Evolutionary conservation across 2,888 invertebrate species (phyloP).

Genomic region (Rhogogaster chlorosoma): DNA sequence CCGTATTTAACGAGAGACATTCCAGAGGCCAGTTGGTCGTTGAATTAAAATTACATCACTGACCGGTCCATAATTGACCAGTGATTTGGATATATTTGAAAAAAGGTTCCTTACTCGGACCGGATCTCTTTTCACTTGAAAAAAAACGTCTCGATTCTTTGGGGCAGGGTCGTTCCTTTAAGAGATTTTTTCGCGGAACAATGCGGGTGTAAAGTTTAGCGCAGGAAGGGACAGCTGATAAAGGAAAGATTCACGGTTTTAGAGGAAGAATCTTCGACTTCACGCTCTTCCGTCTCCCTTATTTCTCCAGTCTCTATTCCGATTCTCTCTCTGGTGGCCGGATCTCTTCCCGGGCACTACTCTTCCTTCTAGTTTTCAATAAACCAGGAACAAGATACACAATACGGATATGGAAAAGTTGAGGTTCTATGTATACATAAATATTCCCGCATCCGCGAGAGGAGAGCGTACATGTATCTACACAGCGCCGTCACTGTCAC

Average conservation of each 20-base stretch:
- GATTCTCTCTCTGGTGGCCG: neutral
- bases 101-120: neutral
- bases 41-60: neutral
- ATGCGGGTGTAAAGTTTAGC: neutral
- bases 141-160: neutral
- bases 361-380: conserved; percentile 12
- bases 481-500: conserved; percentile 9
- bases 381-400: conserved; percentile 6
- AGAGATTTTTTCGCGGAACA: neutral
- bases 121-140: neutral
- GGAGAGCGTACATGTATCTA: neutral
- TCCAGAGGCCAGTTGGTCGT: neutral
- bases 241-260: conserved; percentile 25
- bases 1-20: conserved; percentile 10
- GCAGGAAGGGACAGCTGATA: conserved; percentile 8
- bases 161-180: neutral
- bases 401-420: conserved; percentile 26
- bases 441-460: neutral
- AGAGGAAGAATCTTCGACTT: conserved; percentile 8
- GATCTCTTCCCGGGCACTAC: neutral
- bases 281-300: neutral
- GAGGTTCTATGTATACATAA: conserved; percentile 18
- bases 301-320: neutral
- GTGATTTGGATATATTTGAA: neutral
- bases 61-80: conserved; percentile 9